Evolutionary conservation across 2,113 vertebrate genomes (phyloP).

Genomic region (Psilopogon haemacephalus): DNA sequence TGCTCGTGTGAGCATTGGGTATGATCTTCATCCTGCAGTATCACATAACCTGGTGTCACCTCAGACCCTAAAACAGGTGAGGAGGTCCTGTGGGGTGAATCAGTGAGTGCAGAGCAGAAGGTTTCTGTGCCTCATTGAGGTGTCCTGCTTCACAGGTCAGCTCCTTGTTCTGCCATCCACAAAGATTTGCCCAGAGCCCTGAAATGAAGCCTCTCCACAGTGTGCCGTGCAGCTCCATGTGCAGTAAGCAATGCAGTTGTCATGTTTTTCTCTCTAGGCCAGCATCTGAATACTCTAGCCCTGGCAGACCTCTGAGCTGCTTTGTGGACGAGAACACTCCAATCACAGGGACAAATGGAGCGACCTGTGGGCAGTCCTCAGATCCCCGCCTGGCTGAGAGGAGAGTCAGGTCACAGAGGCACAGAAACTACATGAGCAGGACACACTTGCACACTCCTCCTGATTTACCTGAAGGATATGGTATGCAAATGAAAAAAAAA

Average conservation of each 20-base stretch:
- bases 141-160: neutral
- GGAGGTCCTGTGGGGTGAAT: neutral
- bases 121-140: rapidly evolving
- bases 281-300: constrained; percentile 93
- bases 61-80: neutral
- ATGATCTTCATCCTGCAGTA: neutral
- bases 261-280: constrained; percentile 75
- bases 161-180: neutral
- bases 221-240: rapidly evolving
- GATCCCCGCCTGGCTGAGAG: constrained; percentile 87
- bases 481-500: constrained; percentile 68
- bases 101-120: neutral
- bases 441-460: constrained; percentile 94
- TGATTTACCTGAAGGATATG: constrained; percentile 93
- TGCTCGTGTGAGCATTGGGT: neutral
- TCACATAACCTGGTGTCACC: neutral
- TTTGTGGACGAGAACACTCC: constrained; percentile 95
- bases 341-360: constrained; percentile 88
- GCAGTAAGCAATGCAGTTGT: neutral
- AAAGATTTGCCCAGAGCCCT: neutral
- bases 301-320: constrained; percentile 91
- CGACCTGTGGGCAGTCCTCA: constrained; percentile 82
- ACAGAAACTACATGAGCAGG: constrained; percentile 97
- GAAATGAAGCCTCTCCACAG: neutral
- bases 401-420: constrained; percentile 90